Percentiles rank a stretch among this genome's conserved stretches.
These are phyloP conservation scores for Mnemiopsis leidyi DNA, from an alignment of 37 sponge, comb jelly and placozoan species.

Conservation along the genomic window DNA sequence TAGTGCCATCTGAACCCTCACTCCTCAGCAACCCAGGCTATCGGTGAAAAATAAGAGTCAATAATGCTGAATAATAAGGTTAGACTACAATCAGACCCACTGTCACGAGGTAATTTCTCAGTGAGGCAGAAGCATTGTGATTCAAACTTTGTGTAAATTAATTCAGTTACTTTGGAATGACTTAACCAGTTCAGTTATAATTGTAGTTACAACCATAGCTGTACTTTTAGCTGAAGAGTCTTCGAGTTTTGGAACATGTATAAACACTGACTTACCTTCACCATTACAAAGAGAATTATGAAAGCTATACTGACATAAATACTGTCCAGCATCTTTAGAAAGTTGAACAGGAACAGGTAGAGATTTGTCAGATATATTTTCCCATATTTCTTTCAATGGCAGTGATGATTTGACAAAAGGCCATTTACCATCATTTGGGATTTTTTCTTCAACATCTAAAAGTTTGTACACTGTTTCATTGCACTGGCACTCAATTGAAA, in stretches of 20 bases:
- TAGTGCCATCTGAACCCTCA: too few relatives aligned
- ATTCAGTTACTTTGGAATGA: not conserved
- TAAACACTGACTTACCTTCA: constrained; percentile 20
- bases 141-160: too few relatives aligned
- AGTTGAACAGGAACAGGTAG: not conserved
- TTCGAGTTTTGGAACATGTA: constrained; percentile 4
- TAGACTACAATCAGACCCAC: too few relatives aligned
- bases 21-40: too few relatives aligned
- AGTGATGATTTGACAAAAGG: not conserved
- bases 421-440: constrained; percentile 19
- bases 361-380: not conserved
- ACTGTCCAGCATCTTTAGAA: not conserved
- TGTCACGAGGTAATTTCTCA: too few relatives aligned
- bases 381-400: not conserved
- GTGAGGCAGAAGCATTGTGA: too few relatives aligned
- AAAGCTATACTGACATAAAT: constrained; percentile 21
- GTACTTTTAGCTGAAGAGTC: not conserved
- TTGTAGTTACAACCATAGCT: not conserved
- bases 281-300: constrained; percentile 25
- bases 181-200: not conserved
- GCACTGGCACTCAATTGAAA: constrained; percentile 27
- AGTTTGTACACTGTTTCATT: not conserved
- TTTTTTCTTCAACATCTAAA: not conserved
- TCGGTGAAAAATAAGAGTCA: too few relatives aligned
- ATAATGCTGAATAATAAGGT: too few relatives aligned